These are phyloP conservation scores for Rhamphomyia laevipes DNA, from an alignment of 2,888 invertebrate species.

Conservation along the genomic window DNA sequence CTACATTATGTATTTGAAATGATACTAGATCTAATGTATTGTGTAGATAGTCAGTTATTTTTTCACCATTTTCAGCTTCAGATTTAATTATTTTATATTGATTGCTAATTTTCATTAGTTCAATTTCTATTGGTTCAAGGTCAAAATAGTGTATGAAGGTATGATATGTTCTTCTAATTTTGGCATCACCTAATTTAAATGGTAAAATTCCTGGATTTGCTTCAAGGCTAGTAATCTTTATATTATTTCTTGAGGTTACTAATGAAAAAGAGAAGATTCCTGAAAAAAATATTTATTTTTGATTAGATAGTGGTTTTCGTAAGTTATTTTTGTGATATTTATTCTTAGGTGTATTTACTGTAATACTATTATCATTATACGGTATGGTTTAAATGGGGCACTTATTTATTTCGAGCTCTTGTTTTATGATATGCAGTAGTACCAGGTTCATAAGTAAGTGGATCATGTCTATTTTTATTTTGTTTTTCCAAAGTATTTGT, in stretches of 20 bases:
- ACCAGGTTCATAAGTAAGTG: conserved; percentile 2
- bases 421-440: conserved; percentile 6
- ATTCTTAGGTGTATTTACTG: background rate
- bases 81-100: background rate
- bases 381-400: conserved; percentile 3
- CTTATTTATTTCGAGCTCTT: conserved; percentile 4
- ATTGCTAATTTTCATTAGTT: background rate
- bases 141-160: background rate
- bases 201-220: no score
- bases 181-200: background rate
- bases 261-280: background rate
- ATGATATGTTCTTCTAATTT: background rate
- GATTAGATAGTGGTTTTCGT: conserved; percentile 1
- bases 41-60: no score
- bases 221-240: background rate
- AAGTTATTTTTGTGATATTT: conserved; percentile 7
- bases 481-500: conserved; percentile 1
- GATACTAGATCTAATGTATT: no score
- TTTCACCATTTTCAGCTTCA: background rate
- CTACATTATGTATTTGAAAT: no score
- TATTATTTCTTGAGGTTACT: background rate
- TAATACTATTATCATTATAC: conserved; percentile 3
- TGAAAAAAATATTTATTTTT: background rate
- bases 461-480: conserved; percentile 6
- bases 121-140: background rate